Conservation (phyloP, 2,113 vertebrate genomes). For the Spermophilus dauricus region DNA sequence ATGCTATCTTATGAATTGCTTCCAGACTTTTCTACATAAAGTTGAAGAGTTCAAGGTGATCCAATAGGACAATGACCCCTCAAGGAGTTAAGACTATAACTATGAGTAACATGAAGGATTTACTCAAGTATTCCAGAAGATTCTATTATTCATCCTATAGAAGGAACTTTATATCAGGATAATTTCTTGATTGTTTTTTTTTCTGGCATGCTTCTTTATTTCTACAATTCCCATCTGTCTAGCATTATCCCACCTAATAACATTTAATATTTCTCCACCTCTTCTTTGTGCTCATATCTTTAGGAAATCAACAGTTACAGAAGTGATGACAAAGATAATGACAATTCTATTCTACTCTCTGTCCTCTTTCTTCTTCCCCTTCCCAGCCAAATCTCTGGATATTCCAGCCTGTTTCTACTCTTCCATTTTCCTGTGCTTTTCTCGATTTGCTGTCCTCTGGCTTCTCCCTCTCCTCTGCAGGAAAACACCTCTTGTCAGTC, state of each 20-base stretch:
- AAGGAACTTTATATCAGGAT: neutral
- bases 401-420: neutral
- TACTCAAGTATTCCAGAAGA: neutral
- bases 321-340: neutral
- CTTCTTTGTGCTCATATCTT: neutral
- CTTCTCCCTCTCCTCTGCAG: neutral
- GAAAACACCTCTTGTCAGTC: neutral
- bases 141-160: neutral
- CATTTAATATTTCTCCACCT: neutral
- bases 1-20: neutral
- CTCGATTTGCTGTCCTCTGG: neutral
- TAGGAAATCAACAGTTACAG: neutral
- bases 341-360: neutral
- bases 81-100: neutral
- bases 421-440: neutral
- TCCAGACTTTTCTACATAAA: conserved; percentile 1
- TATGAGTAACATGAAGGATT: neutral
- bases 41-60: conserved; percentile 32
- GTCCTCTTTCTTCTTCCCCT: neutral
- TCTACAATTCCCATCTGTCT: neutral
- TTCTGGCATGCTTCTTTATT: neutral
- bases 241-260: neutral
- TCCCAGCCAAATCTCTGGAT: neutral
- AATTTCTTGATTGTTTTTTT: conserved; percentile 16
- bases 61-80: neutral